phyloP scores from a whole-genome alignment of 1,140 invertebrate genomes.

The Zaprionus tsacasi region DNA sequence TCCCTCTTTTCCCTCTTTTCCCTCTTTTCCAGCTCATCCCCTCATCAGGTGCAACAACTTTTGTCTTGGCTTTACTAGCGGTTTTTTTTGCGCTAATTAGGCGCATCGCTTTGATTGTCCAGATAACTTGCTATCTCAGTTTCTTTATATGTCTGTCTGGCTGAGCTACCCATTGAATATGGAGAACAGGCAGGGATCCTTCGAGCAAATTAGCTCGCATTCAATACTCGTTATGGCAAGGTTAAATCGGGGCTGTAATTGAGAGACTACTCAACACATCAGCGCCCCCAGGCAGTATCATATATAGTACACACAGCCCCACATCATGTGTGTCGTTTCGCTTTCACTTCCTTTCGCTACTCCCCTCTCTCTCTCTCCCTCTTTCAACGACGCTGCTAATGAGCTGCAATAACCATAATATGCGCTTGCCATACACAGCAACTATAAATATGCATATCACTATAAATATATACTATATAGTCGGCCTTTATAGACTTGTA shows the following conservation, averaged over 20 bases:
- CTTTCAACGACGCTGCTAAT: constrained; percentile 63
- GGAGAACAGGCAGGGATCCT: neutral
- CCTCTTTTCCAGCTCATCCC: neutral
- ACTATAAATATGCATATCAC: constrained; percentile 57
- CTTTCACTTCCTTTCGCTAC: constrained; percentile 29
- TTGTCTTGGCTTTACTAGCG: constrained; percentile 19
- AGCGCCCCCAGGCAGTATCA: constrained; percentile 37
- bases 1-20: constrained; percentile 9
- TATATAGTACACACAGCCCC: neutral
- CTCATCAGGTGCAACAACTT: constrained; percentile 35
- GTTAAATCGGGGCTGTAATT: neutral
- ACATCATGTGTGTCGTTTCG: constrained; percentile 30
- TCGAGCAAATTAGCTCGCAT: constrained; percentile 50
- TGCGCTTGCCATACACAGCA: constrained; percentile 40
- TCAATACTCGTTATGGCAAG: constrained; percentile 30
- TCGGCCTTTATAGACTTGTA: constrained; percentile 1
- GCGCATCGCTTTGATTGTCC: constrained; percentile 32
- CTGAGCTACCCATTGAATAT: constrained; percentile 9
- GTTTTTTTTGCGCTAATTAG: constrained; percentile 48
- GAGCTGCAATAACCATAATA: constrained; percentile 77
- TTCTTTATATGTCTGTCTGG: neutral
- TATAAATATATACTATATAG: constrained; percentile 26
- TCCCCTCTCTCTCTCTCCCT: neutral
- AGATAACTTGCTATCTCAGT: constrained; percentile 9
- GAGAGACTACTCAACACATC: constrained; percentile 5